These are phyloP conservation scores for Aratinga solstitialis DNA, from an alignment of 2,797 vertebrate genomes.

Conservation along the genomic window DNA sequence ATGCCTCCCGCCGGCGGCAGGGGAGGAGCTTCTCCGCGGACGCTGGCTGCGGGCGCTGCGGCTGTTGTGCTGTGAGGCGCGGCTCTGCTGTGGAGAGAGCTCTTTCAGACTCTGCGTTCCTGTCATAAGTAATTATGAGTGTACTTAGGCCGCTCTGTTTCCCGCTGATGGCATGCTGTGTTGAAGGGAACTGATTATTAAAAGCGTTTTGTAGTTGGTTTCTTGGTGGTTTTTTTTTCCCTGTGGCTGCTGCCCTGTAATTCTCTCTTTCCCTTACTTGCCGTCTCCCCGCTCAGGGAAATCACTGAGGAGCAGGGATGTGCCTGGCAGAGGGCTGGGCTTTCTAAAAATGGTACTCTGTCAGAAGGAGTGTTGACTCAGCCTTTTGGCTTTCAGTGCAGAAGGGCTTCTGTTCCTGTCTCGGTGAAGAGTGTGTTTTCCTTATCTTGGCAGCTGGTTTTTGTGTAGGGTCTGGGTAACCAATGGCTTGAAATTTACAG, in stretches of 20 bases:
- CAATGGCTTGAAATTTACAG: background rate
- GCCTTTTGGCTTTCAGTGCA: background rate
- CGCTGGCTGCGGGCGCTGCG: background rate
- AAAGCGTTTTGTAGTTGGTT: background rate
- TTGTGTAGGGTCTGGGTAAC: too few species aligned
- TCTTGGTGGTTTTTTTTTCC: background rate
- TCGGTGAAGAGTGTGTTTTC: background rate
- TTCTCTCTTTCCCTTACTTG: background rate
- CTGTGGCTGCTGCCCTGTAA: background rate
- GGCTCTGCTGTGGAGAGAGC: background rate
- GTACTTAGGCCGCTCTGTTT: background rate
- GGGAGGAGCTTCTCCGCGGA: accelerated
- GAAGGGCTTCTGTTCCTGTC: background rate
- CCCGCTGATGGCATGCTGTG: background rate
- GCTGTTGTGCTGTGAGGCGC: too few species aligned
- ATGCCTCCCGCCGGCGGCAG: too few species aligned
- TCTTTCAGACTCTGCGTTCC: background rate
- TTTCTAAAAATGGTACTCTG: background rate
- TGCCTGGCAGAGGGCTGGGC: background rate
- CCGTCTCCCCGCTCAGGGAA: accelerated
- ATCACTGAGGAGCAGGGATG: background rate
- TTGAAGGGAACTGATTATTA: background rate
- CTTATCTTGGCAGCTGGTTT: background rate
- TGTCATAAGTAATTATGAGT: background rate
- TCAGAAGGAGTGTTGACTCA: background rate